A percentile compares a stretch with the other conserved stretches of the same genome.
Conservation (phyloP, 2,888 invertebrate species). For the Halocaridina rubra region DNA sequence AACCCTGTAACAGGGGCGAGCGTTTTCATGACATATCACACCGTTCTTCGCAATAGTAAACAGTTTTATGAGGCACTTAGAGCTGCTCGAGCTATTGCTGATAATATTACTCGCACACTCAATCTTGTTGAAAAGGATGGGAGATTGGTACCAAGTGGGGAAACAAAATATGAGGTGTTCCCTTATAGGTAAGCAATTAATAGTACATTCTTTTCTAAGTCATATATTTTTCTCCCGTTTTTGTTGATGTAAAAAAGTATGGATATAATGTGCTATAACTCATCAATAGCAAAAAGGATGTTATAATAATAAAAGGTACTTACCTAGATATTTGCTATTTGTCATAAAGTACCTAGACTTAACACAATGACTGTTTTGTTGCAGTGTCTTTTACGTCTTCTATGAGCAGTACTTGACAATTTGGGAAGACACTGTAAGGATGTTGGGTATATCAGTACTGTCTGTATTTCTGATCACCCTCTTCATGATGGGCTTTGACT, state of each 20-base stretch:
- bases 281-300: too few species aligned
- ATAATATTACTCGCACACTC: conserved; percentile 81
- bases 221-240: not conserved
- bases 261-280: too few species aligned
- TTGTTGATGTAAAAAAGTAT: not conserved
- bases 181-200: conserved; percentile 81
- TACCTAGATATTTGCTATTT: not conserved
- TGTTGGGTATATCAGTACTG: conserved; percentile 86
- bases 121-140: conserved; percentile 71
- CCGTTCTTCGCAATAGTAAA: conserved; percentile 79
- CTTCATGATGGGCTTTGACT: conserved; percentile 88
- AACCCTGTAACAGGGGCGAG: conserved; percentile 73
- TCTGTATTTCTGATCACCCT: conserved; percentile 95
- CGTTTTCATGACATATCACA: conserved; percentile 92
- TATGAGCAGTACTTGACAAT: conserved; percentile 95
- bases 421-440: conserved; percentile 85
- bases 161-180: conserved; percentile 77
- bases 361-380: too few species aligned
- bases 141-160: conserved; percentile 51
- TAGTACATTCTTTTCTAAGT: not conserved
- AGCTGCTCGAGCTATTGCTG: conserved; percentile 80
- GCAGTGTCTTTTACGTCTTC: conserved; percentile 89
- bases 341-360: too few species aligned
- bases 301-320: too few species aligned
- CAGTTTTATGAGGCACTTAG: conserved; percentile 87